Conservation (phyloP, 2,888 invertebrate genomes). For the Tinea semifulvella region DNA sequence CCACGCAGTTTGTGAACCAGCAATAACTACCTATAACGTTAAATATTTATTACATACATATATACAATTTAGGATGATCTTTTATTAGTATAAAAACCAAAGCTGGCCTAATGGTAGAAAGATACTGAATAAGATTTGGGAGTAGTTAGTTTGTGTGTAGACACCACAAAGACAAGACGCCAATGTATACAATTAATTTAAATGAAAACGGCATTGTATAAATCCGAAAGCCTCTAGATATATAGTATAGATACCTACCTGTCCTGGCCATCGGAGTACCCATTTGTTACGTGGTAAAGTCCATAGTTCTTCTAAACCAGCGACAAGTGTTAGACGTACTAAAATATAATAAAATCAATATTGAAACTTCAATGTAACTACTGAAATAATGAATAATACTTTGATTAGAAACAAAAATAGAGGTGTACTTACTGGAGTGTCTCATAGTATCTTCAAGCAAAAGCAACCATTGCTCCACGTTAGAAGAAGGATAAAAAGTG, state of each 20-base stretch:
- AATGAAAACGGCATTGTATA: too few relatives aligned
- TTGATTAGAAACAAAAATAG: not conserved
- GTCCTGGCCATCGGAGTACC: slow-evolving; percentile 83
- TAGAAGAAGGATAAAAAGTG: slow-evolving; percentile 73
- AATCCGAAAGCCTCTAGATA: too few relatives aligned
- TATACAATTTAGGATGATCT: too few relatives aligned
- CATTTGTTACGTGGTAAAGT: slow-evolving; percentile 62
- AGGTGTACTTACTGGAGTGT: slow-evolving; percentile 58
- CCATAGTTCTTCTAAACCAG: slow-evolving; percentile 40
- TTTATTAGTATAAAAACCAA: too few relatives aligned
- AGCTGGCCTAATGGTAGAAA: too few relatives aligned
- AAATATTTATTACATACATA: too few relatives aligned
- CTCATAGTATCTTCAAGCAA: slow-evolving; percentile 75
- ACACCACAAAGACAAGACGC: too few relatives aligned
- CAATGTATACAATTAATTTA: too few relatives aligned
- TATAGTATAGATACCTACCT: slow-evolving; percentile 34
- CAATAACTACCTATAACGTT: slow-evolving; percentile 67
- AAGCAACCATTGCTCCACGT: slow-evolving; percentile 80
- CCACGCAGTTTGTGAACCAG: slow-evolving; percentile 79
- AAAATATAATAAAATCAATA: slow-evolving; percentile 16
- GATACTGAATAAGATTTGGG: too few relatives aligned
- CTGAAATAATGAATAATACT: not conserved
- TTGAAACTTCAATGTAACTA: not conserved
- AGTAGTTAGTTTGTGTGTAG: too few relatives aligned
- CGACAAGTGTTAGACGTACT: slow-evolving; percentile 54